Evolutionary conservation across 2,113 vertebrate species (phyloP).

Genomic region (Beaufortia kweichowensis): DNA sequence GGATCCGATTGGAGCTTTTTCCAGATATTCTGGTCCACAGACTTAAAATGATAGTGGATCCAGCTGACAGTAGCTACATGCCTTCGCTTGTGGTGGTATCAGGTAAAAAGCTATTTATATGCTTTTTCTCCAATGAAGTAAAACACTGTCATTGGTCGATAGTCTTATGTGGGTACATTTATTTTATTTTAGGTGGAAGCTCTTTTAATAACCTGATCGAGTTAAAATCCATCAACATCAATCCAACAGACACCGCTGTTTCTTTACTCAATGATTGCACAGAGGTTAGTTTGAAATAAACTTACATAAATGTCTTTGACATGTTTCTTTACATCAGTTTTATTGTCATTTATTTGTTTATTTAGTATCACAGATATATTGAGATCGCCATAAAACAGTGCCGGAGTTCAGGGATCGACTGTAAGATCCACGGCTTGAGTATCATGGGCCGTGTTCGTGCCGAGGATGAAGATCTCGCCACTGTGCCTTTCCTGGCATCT

Average conservation of each 20-base stretch:
- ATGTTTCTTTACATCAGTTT: not conserved
- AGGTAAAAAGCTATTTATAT: constrained; percentile 68
- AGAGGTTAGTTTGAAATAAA: constrained; percentile 76
- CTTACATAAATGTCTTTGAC: not conserved
- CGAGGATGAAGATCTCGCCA: constrained; percentile 93
- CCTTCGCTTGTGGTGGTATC: constrained; percentile 96
- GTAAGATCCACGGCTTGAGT: constrained; percentile 92
- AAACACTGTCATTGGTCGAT: rapidly evolving
- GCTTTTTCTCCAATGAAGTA: not conserved
- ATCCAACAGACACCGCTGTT: constrained; percentile 91
- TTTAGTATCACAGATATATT: constrained; percentile 91
- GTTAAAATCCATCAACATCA: constrained; percentile 95
- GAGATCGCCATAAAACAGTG: constrained; percentile 97
- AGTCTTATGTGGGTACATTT: not conserved
- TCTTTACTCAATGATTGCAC: constrained; percentile 88
- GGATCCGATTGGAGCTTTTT: constrained; percentile 96
- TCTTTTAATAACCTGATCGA: constrained; percentile 96
- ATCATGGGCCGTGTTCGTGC: constrained; percentile 89
- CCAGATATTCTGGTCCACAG: constrained; percentile 93
- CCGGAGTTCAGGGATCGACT: constrained; percentile 97
- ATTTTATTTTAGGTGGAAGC: constrained; percentile 81
- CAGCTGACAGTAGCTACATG: constrained; percentile 99
- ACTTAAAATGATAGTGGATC: constrained; percentile 94
- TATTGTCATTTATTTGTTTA: not conserved
- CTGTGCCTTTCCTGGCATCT: constrained; percentile 93